Conservation (phyloP, 2,888 invertebrate genomes). For the Luperina testacea region DNA sequence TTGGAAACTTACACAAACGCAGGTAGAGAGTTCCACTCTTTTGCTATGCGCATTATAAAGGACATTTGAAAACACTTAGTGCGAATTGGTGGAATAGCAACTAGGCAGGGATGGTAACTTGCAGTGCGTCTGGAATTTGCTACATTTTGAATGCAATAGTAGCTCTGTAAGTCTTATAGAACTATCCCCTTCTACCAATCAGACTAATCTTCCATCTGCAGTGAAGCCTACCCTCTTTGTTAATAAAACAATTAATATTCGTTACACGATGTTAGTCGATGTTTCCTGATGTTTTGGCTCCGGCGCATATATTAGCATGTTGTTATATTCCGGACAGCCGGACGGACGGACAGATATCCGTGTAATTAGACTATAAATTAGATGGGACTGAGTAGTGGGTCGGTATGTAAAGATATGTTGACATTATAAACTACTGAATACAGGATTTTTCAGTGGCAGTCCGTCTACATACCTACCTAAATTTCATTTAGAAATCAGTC, state of each 20-base stretch:
- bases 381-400: slow-evolving; percentile 52
- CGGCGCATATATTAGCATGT: slow-evolving; percentile 70
- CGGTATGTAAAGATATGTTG: background rate
- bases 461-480: background rate
- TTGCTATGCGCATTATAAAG: too few relatives aligned
- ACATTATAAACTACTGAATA: background rate
- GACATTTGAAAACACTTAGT: too few relatives aligned
- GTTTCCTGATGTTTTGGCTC: slow-evolving; percentile 73
- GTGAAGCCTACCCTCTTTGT: slow-evolving; percentile 3
- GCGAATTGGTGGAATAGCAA: too few relatives aligned
- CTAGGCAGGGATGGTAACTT: too few relatives aligned
- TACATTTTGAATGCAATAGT: too few relatives aligned
- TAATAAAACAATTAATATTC: slow-evolving; percentile 69
- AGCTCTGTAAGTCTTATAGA: too few relatives aligned
- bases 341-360: slow-evolving; percentile 71
- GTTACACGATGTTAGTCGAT: slow-evolving; percentile 71
- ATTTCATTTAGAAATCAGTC: background rate
- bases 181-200: background rate
- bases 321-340: slow-evolving; percentile 15
- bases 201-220: slow-evolving; percentile 27
- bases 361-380: slow-evolving; percentile 85
- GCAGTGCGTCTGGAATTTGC: too few relatives aligned
- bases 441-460: background rate
- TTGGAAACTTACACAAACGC: too few relatives aligned
- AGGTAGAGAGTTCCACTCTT: too few relatives aligned